phyloP scores from a whole-genome alignment of 2,113 vertebrate species.

The Picathartes gymnocephalus region DNA sequence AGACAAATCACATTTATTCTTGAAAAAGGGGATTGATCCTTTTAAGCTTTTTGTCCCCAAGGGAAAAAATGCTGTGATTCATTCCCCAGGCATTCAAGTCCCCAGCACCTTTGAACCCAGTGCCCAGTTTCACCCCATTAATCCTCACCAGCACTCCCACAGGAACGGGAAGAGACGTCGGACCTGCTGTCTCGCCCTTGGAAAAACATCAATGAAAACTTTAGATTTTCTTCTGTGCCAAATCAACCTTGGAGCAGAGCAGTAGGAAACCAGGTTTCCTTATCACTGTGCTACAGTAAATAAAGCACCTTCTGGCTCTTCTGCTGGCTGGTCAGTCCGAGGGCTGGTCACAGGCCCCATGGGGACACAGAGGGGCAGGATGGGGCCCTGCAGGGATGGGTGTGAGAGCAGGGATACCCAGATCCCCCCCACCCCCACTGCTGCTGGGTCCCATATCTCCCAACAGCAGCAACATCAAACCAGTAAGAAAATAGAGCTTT shows the following conservation, averaged over 20 bases:
- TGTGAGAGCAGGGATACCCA: background rate
- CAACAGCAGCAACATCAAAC: background rate
- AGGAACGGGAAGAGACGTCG: fast-evolving
- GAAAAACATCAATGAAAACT: background rate
- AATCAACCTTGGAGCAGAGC: background rate
- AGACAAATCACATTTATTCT: background rate
- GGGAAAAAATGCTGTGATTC: background rate
- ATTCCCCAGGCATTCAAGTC: fast-evolving
- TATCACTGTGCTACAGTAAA: background rate
- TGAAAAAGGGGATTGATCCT: background rate
- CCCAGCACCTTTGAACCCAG: background rate
- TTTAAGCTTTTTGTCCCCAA: background rate
- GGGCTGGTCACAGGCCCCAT: fast-evolving
- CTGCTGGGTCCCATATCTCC: background rate
- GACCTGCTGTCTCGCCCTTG: fast-evolving
- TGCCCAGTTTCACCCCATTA: background rate
- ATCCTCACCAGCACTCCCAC: background rate
- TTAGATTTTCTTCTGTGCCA: background rate
- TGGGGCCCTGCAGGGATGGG: background rate
- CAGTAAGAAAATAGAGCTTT: background rate
- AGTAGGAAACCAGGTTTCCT: background rate
- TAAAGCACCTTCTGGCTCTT: background rate
- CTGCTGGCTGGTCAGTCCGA: too few relatives aligned
- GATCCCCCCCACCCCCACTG: background rate
- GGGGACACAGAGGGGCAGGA: fast-evolving